A percentile compares a stretch with the other conserved stretches of the same genome.
phyloP scores from a whole-genome alignment of 2,888 invertebrate genomes.

The Drosophila testacea region DNA sequence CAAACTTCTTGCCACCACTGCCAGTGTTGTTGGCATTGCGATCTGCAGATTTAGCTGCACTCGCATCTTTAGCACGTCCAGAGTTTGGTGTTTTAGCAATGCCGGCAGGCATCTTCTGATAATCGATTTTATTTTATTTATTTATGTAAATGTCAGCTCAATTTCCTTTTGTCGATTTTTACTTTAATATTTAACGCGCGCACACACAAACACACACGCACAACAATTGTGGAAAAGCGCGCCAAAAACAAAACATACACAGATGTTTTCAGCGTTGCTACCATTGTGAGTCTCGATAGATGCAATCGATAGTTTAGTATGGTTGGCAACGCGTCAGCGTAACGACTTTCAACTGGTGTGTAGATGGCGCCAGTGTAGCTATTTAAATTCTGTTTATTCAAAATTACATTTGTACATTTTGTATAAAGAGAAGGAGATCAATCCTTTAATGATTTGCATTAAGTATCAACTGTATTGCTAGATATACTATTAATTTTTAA shows the following conservation, averaged over 20 bases:
- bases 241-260: conserved; percentile 46
- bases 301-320: conserved; percentile 7
- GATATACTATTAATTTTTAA: not conserved
- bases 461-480: not conserved
- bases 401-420: not conserved
- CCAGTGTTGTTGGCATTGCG: conserved; percentile 36
- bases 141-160: conserved; percentile 6
- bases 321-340: conserved; percentile 19
- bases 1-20: conserved; percentile 86
- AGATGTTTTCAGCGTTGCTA: conserved; percentile 39
- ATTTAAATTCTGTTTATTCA: not conserved
- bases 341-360: not conserved
- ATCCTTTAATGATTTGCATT: not conserved
- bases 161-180: conserved; percentile 1
- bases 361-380: conserved; percentile 7
- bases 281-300: conserved; percentile 5
- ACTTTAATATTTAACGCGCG: conserved; percentile 6
- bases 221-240: conserved; percentile 42
- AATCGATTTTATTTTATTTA: not conserved
- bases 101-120: conserved; percentile 45
- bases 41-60: conserved; percentile 43
- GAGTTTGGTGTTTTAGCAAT: conserved; percentile 64
- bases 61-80: conserved; percentile 46
- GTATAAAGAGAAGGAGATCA: not conserved
- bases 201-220: conserved; percentile 38